Conservation (phyloP, 2,797 vertebrate genomes). For the Chlorospingus flavigularis region DNA sequence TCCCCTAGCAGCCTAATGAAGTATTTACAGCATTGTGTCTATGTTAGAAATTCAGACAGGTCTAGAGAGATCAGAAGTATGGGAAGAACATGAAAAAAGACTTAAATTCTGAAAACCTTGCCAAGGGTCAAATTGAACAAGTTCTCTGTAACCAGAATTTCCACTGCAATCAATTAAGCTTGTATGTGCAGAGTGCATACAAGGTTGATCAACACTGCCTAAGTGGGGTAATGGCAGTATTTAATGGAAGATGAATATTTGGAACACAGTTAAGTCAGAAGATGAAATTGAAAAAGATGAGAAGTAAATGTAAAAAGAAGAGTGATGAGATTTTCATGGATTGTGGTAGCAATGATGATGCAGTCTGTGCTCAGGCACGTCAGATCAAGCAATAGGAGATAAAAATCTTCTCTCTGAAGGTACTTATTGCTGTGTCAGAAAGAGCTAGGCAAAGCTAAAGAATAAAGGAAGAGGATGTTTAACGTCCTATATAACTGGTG, state of each 20-base stretch:
- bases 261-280: background rate
- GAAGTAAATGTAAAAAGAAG: background rate
- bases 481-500: background rate
- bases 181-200: background rate
- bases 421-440: background rate
- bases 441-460: background rate
- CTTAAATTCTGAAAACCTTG: background rate
- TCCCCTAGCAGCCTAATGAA: conserved; percentile 19
- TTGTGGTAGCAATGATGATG: background rate
- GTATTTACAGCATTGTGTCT: background rate
- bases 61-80: conserved; percentile 7
- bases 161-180: background rate
- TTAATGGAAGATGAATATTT: background rate
- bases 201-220: background rate
- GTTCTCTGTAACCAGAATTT: conserved; percentile 22
- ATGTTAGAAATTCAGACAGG: background rate
- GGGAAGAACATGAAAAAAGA: conserved; percentile 11
- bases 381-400: background rate
- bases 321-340: background rate
- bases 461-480: background rate
- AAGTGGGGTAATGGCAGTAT: background rate
- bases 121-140: background rate
- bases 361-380: background rate
- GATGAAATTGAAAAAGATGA: background rate
- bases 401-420: background rate